Evolutionary conservation across 2,888 invertebrate genomes (phyloP).

Genomic region (Hecatera dysodea): DNA sequence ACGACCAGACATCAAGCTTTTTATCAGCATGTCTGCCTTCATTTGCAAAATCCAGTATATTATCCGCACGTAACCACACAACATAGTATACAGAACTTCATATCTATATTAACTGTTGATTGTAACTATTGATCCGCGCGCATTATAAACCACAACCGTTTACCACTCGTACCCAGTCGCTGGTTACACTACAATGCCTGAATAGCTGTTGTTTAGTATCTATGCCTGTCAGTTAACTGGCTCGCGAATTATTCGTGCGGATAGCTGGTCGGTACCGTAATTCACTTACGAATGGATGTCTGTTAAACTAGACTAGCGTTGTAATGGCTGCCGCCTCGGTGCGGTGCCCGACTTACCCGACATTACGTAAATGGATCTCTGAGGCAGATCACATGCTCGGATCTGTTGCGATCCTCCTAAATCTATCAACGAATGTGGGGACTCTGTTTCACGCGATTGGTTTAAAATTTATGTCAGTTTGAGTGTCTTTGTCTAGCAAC

Average conservation of each 20-base stretch:
- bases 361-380: constrained; percentile 82
- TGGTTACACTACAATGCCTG: constrained; percentile 41
- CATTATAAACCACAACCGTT: constrained; percentile 41
- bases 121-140: constrained; percentile 38
- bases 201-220: constrained; percentile 39
- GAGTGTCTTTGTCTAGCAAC: neutral
- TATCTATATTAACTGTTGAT: constrained; percentile 29
- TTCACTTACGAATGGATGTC: constrained; percentile 77
- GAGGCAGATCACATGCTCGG: constrained; percentile 69
- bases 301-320: constrained; percentile 75
- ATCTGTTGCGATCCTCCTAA: constrained; percentile 59
- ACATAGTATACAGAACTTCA: neutral
- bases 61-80: neutral
- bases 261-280: constrained; percentile 73
- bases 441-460: neutral
- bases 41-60: constrained; percentile 12
- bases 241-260: constrained; percentile 69
- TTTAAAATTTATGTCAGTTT: neutral
- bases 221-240: constrained; percentile 58
- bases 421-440: constrained; percentile 54
- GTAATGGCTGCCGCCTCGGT: constrained; percentile 72
- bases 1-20: constrained; percentile 37
- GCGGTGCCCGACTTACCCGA: constrained; percentile 78
- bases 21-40: constrained; percentile 22
- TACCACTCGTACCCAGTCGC: constrained; percentile 26